A percentile compares a stretch with the other conserved stretches of the same genome.
phyloP scores from a whole-genome alignment of 2,113 vertebrate species.

The Calidris pugnax region DNA sequence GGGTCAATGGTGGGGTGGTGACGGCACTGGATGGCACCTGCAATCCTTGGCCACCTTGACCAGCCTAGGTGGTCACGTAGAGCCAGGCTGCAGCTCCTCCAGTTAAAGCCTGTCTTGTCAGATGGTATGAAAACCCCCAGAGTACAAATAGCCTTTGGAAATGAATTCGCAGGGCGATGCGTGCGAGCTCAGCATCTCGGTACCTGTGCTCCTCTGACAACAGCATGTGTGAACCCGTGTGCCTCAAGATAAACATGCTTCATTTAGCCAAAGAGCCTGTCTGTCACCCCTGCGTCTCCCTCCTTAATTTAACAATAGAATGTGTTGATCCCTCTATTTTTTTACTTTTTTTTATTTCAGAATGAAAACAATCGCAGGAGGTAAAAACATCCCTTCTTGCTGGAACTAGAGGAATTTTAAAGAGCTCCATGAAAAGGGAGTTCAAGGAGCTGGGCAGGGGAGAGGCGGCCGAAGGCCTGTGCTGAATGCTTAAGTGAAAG shows the following conservation, averaged over 20 bases:
- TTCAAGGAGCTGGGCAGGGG: not conserved
- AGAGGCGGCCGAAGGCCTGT: not conserved
- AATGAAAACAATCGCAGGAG: not conserved
- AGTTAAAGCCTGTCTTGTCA: fast-evolving
- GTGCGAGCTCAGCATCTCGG: not conserved
- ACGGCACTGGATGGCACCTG: not conserved
- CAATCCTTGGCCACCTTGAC: fast-evolving
- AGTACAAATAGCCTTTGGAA: not conserved
- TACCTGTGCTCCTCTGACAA: not conserved
- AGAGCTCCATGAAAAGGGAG: not conserved
- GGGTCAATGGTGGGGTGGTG: not conserved
- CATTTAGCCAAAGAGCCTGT: not conserved
- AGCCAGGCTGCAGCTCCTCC: not conserved
- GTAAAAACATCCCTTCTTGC: not conserved
- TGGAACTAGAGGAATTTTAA: not conserved
- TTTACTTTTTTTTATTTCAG: not conserved
- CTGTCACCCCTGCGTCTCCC: not conserved
- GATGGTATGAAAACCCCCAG: not conserved
- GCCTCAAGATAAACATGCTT: not conserved
- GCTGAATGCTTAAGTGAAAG: not conserved
- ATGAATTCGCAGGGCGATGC: fast-evolving
- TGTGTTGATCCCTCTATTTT: not conserved
- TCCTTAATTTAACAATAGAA: not conserved
- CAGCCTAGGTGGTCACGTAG: not conserved
- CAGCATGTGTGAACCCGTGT: fast-evolving